These are phyloP conservation scores for Polydrusus cervinus DNA, from an alignment of 2,888 invertebrate species.

Conservation along the genomic window DNA sequence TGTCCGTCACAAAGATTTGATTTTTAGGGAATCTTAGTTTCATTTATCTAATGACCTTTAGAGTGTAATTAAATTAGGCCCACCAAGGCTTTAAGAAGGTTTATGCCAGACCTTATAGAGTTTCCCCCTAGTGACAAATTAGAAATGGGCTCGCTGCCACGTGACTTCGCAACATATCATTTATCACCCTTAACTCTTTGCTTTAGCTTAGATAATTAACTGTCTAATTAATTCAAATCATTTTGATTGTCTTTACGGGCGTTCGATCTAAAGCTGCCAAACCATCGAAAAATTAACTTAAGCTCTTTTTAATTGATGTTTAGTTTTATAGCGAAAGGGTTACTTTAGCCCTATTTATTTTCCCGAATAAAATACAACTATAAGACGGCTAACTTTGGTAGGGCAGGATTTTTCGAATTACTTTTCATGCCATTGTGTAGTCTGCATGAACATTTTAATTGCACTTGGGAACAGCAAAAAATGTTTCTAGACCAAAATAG, in stretches of 20 bases:
- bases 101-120: constrained; percentile 7
- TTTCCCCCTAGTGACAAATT: constrained; percentile 20
- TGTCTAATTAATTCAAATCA: constrained; percentile 54
- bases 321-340: constrained; percentile 32
- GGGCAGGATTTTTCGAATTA: too few relatives aligned
- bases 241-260: constrained; percentile 52
- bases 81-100: not conserved
- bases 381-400: too few relatives aligned
- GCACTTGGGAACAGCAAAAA: too few relatives aligned
- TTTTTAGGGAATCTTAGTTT: not conserved
- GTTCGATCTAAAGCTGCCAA: constrained; percentile 47
- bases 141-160: constrained; percentile 33
- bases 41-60: not conserved
- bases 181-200: constrained; percentile 53
- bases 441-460: too few relatives aligned
- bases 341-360: constrained; percentile 18
- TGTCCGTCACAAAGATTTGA: too few relatives aligned
- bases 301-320: constrained; percentile 53
- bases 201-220: constrained; percentile 50
- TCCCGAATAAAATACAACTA: not conserved
- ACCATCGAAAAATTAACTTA: constrained; percentile 53
- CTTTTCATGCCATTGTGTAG: too few relatives aligned
- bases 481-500: too few relatives aligned
- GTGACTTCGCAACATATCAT: constrained; percentile 52
- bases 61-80: not conserved